Percentiles rank a stretch among this genome's conserved stretches.
These are phyloP conservation scores for Echinarachnius parma DNA, from an alignment of 53 echinoderm and acorn worm species.

Conservation along the genomic window DNA sequence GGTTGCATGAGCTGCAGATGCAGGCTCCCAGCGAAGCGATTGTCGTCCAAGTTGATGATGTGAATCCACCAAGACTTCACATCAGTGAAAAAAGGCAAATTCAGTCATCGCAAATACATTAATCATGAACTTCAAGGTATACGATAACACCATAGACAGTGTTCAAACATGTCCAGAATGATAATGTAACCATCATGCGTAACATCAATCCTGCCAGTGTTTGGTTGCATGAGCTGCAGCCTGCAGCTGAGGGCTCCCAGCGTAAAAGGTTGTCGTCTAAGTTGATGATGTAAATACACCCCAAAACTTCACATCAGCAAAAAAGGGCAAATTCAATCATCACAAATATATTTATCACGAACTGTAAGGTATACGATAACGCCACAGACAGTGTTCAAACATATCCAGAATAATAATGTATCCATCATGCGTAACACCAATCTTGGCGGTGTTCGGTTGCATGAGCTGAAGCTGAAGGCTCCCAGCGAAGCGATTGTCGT, in stretches of 20 bases:
- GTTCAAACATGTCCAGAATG: constrained; percentile 73
- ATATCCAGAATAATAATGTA: constrained; percentile 76
- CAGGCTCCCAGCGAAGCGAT: constrained; percentile 62
- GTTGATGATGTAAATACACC: no score
- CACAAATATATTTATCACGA: no score
- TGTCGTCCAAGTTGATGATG: constrained; percentile 77
- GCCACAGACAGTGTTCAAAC: constrained; percentile 81
- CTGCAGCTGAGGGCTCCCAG: no score
- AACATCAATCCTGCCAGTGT: constrained; percentile 69
- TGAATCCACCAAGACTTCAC: constrained; percentile 67
- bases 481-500: constrained; percentile 68
- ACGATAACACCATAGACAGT: constrained; percentile 86
- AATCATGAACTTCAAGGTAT: no score
- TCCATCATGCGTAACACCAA: constrained; percentile 68
- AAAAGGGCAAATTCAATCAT: no score
- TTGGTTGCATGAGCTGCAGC: constrained; percentile 66
- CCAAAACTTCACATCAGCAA: no score
- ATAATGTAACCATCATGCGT: constrained; percentile 74
- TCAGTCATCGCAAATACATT: no score
- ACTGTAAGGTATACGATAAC: constrained; percentile 80
- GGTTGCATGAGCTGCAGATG: constrained; percentile 66
- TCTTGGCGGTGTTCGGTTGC: constrained; percentile 71
- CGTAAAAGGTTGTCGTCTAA: no score
- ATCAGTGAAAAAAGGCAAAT: no score
- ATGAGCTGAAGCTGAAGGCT: constrained; percentile 61